Base-by-base conservation (phyloP, 2,888 invertebrate genomes). In the Rotaria magnacalcarata region DNA sequence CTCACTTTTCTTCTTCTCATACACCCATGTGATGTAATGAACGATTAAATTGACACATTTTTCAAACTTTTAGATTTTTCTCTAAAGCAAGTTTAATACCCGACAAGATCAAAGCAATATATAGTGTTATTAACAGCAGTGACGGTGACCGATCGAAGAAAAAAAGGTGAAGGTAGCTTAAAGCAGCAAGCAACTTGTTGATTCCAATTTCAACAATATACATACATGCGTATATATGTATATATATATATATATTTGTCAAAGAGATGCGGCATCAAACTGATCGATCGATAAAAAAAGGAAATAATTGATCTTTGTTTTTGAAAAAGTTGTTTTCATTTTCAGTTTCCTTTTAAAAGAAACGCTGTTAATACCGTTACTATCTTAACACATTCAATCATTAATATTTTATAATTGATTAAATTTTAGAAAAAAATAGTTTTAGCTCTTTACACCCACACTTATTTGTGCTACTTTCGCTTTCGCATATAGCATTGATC, bases 21-120 rank as follows among this genome's bases (percentile, higher is more conserved):
- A 19, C 34, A 34, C 6, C 34, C 6, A 67, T 34, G 67, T 67
- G 67, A 67, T 67, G 34, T 67, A 34, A 67, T 67, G 67, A 67
- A 67, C 67, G 67, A 67, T 67, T 67, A 67, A 67, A 67, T 67
- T 67, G 67, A 67, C 67, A 67, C 67, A 67, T 67, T 67, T 67
- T 67, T 67, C 4, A 41, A 67, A 67, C 34, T 67, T 67, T 67
- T 19, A 19, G 67, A n/a, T 27, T 67, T 67, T 67, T 67, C 34
- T 34, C 34, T 27, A 27, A 67, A 27, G 19, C 67, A 67, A 67
- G 19, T 67, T 67, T 34, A 67, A 67, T 67, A 67, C 5, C 27
- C 67, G 67, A 67, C 67, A 67, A 41, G 67, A 67, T 67, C 67
- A 67, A 67, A 67, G 67, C 14, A 19, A 34, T 16, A 16, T 19